Base-by-base conservation (phyloP, 2,888 invertebrate genomes). In the Drosophila barbarae region DNA sequence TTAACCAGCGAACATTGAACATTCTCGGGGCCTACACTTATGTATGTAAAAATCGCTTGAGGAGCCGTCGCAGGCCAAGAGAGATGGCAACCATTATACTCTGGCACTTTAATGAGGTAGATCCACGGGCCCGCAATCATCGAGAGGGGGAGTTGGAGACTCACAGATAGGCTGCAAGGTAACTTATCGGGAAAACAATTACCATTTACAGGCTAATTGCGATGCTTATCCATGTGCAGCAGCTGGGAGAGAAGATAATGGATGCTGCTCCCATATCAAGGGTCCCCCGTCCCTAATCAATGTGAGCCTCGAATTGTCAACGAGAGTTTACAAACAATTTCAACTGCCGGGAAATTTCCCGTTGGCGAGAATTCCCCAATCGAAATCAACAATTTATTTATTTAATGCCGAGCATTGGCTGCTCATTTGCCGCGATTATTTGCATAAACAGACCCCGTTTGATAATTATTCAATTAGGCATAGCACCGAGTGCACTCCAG, bases 391-490 rank as follows among this genome's bases (percentile, higher is more conserved):
- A 71, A 67, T 73, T 78, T 60, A 66, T 69, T 41, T 50, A 64
- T 64, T 63, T 75, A 67, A 78, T 72, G 47, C 66, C 35, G n/a
- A 64, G 50, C 60, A 71, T 60, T 74, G 36, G 57, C 42, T 49
- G 71, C 63, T 61, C 65, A 77, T 69, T 83, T 74, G 38, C 46
- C 60, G 42, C 61, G 68, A 58, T 69, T 77, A 78, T 84, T 77
- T 75, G 73, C 82, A 84, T 81, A 75, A 81, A 70, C 57, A 54
- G 34, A n/a, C n/a, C 35, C 49, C 23, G 44, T 64, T 78, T 81
- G 82, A 79, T 79, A 84, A 84, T 84, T 84, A 84, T 84, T 79
- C 79, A 75, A 79, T 79, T 79, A 78, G 44, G 49, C 71, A 64
- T 56, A 57, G 51, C 42, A 61, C 28, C 38, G 55, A 47, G 64